Percentiles rank a stretch among this genome's conserved stretches.
These are phyloP conservation scores for Aix galericulata DNA, from an alignment of 2,113 vertebrate species.

Conservation along the genomic window DNA sequence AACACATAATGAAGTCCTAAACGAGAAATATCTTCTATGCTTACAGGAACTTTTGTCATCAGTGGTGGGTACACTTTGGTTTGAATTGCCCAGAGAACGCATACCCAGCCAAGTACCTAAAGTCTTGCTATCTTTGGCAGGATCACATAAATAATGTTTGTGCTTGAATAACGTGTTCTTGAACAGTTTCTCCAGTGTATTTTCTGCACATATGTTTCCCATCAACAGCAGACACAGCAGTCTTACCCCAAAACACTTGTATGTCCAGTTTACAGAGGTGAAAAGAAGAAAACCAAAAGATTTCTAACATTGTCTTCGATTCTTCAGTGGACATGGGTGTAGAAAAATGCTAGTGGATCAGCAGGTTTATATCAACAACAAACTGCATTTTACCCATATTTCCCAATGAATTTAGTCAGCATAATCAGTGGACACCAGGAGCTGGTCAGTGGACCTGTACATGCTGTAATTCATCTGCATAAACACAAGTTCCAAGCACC, in stretches of 20 bases:
- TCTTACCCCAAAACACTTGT: not conserved
- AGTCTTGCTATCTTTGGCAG: constrained; percentile 34
- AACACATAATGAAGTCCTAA: not conserved
- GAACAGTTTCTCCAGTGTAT: not conserved
- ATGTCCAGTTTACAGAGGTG: not conserved
- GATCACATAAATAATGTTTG: not conserved
- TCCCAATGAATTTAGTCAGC: not conserved
- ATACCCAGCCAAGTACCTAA: not conserved
- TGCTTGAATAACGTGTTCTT: constrained; percentile 51
- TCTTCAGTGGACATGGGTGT: fast-evolving
- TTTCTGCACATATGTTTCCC: constrained; percentile 31
- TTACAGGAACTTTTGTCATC: not conserved
- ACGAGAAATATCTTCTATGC: not conserved
- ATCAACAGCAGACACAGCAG: not conserved
- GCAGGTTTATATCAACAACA: not conserved
- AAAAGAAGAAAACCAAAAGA: not conserved
- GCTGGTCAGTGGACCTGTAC: not conserved
- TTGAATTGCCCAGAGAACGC: not conserved
- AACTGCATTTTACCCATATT: not conserved
- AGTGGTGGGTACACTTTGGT: not conserved
- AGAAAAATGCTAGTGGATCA: not conserved
- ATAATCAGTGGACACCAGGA: not conserved
- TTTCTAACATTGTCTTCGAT: not conserved
- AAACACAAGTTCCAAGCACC: not conserved
- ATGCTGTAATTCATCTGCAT: not conserved